Evolutionary conservation across 2,888 invertebrate genomes (phyloP).

Genomic region (Eugnorisma glareosa): DNA sequence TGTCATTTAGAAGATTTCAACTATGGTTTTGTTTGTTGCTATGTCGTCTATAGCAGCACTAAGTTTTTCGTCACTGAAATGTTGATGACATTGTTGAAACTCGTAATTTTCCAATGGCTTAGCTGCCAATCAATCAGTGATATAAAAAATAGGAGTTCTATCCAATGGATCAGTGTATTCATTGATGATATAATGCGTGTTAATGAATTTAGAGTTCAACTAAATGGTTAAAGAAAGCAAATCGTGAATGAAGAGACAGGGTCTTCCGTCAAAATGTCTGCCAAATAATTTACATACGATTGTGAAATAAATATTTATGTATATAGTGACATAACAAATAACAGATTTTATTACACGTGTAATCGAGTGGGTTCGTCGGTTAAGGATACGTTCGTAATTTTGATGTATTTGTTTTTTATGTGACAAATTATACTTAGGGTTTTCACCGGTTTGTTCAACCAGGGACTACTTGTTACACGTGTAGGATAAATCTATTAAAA

Average conservation of each 20-base stretch:
- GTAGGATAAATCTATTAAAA: not conserved
- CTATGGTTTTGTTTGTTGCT: not conserved
- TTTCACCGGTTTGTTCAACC: conserved; percentile 3
- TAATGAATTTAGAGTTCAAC: not conserved
- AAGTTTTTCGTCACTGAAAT: conserved; percentile 5
- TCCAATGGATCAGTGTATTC: conserved; percentile 8
- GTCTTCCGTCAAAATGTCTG: conserved; percentile 29
- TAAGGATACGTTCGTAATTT: conserved; percentile 22
- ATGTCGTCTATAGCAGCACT: not conserved
- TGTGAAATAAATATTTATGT: conserved; percentile 31
- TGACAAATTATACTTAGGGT: not conserved
- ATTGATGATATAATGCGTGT: not conserved
- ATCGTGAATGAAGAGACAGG: conserved; percentile 17
- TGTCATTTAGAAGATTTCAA: not conserved
- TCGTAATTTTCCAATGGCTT: conserved; percentile 5
- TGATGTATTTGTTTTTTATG: conserved; percentile 14
- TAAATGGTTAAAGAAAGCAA: not conserved
- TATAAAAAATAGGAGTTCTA: not conserved
- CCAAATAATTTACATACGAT: conserved; percentile 40
- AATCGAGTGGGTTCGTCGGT: conserved; percentile 7
- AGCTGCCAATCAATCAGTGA: conserved; percentile 22
- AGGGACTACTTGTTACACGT: not conserved
- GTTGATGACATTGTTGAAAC: conserved; percentile 16
- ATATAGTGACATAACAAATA: conserved; percentile 37
- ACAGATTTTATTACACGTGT: not conserved